A percentile compares a stretch with the other conserved stretches of the same genome.
These are phyloP conservation scores for Tonatia bakeri DNA, from an alignment of 2,113 vertebrate species.

Conservation along the genomic window DNA sequence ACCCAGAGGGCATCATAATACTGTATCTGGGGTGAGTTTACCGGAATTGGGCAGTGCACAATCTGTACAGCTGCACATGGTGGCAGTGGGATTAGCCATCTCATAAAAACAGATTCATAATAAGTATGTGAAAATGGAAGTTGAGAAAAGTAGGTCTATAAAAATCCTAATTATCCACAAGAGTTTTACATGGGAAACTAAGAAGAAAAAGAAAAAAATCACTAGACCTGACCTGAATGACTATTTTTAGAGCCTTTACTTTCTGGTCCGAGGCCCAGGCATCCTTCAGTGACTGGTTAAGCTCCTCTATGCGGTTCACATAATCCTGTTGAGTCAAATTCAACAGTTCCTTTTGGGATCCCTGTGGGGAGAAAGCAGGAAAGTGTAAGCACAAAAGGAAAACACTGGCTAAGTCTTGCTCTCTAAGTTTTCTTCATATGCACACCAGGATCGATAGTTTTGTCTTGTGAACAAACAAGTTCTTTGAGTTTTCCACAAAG, in stretches of 20 bases:
- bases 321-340: constrained; percentile 99
- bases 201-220: no score
- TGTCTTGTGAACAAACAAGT: neutral
- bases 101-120: neutral
- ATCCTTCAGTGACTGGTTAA: constrained; percentile 96
- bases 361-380: constrained; percentile 77
- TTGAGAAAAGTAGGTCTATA: neutral
- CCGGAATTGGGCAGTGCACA: neutral
- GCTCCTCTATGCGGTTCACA: constrained; percentile 94
- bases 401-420: neutral
- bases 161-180: neutral
- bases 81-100: neutral
- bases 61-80: neutral
- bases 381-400: neutral
- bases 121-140: neutral
- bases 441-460: neutral
- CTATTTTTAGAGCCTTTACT: constrained; percentile 98
- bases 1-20: neutral
- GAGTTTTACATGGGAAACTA: neutral
- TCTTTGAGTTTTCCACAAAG: neutral
- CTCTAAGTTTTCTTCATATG: neutral
- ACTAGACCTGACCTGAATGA: constrained; percentile 90
- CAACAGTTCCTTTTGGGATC: constrained; percentile 94
- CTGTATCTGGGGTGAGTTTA: neutral
- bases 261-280: constrained; percentile 98